phyloP scores from a whole-genome alignment of 2,797 vertebrate species.

The Fundulus diaphanus region DNA sequence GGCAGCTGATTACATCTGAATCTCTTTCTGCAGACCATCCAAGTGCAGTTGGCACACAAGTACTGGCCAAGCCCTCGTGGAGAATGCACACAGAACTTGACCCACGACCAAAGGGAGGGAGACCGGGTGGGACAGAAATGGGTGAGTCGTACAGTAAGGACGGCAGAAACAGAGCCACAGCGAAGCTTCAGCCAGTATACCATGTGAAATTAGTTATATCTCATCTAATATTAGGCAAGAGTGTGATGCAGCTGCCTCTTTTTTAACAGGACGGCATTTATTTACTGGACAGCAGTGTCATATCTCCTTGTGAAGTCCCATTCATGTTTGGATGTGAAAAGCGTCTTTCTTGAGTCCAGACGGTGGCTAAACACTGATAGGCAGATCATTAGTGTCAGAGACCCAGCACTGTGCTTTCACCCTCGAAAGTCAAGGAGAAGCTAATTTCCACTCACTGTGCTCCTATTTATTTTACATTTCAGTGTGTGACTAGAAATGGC shows the following conservation, averaged over 20 bases:
- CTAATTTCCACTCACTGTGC: constrained; percentile 8
- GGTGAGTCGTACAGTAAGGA: constrained; percentile 32
- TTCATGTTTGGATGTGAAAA: constrained; percentile 55
- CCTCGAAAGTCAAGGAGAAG: constrained; percentile 24
- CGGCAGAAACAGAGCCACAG: constrained; percentile 51
- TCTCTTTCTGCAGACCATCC: constrained; percentile 35
- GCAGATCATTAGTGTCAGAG: constrained; percentile 39
- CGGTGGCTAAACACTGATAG: constrained; percentile 36
- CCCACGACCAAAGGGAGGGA: constrained; percentile 57
- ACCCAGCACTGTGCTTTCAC: constrained; percentile 46
- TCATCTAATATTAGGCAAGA: constrained; percentile 24
- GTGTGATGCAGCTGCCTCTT: constrained; percentile 44
- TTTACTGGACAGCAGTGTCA: constrained; percentile 55
- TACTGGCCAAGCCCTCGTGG: constrained; percentile 72
- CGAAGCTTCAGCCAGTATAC: constrained; percentile 30
- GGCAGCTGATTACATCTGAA: constrained; percentile 28
- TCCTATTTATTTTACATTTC: constrained; percentile 13
- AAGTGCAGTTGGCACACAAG: constrained; percentile 59
- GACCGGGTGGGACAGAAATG: constrained; percentile 42
- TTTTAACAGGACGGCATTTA: constrained; percentile 53
- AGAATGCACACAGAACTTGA: constrained; percentile 75
- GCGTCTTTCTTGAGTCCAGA: constrained; percentile 37
- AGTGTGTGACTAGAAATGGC: neutral
- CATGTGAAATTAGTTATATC: constrained; percentile 5
- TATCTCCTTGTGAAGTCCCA: constrained; percentile 47